A percentile compares a stretch with the other conserved stretches of the same genome.
Conservation (phyloP, 1,140 invertebrate genomes). For the Glossosoma conforme region DNA sequence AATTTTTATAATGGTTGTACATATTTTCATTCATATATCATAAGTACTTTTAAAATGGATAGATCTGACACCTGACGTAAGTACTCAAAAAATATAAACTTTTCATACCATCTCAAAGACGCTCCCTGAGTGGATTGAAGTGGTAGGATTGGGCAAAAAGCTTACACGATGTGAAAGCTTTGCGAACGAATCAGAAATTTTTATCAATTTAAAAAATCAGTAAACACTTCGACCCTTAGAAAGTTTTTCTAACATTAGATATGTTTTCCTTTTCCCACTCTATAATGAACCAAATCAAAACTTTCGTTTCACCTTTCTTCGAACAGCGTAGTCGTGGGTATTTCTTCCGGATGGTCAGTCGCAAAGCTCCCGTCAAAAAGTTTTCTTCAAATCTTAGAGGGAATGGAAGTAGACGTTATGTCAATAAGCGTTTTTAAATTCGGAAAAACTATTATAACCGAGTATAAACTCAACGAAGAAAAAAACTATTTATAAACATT, state of each 20-base stretch:
- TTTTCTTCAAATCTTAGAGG: constrained; percentile 6
- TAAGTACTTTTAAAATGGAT: too few species aligned
- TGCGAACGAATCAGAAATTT: not conserved
- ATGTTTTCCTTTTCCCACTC: constrained; percentile 1
- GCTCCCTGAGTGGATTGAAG: constrained; percentile 1
- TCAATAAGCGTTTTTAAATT: constrained; percentile 16
- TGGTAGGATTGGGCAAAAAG: not conserved
- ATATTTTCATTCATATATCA: too few species aligned
- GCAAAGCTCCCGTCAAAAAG: constrained; percentile 15
- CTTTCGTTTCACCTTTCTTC: not conserved
- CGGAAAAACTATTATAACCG: too few species aligned
- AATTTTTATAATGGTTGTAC: too few species aligned
- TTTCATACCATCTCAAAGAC: not conserved
- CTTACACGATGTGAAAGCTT: not conserved
- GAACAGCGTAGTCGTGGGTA: too few species aligned
- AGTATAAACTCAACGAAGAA: too few species aligned
- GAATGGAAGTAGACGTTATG: constrained; percentile 2
- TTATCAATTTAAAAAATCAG: constrained; percentile 19
- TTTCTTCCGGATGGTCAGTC: constrained; percentile 5
- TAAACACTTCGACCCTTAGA: not conserved
- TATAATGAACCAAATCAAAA: constrained; percentile 13
- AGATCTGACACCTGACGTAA: too few species aligned
- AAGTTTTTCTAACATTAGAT: constrained; percentile 16
- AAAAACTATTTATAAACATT: too few species aligned
- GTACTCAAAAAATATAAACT: too few species aligned